Conservation (phyloP, 1,140 invertebrate genomes). For the Penaeus vannamei region DNA sequence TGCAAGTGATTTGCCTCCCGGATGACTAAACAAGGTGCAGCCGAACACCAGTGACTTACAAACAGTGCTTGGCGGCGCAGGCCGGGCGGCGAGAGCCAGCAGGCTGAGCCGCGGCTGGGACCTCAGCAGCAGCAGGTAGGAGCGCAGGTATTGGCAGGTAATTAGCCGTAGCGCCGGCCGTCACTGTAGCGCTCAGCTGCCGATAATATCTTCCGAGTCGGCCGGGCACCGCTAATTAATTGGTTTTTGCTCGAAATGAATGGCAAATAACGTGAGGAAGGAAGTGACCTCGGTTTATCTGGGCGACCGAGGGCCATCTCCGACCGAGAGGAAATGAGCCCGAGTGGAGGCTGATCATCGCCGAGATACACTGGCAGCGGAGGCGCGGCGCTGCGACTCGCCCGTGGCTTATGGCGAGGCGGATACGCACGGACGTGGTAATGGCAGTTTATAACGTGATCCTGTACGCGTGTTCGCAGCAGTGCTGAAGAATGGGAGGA, state of each 20-base stretch:
- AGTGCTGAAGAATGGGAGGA: too few relatives aligned
- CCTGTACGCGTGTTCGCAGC: too few relatives aligned
- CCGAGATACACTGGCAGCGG: too few relatives aligned
- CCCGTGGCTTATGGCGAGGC: too few relatives aligned
- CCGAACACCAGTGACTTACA: background rate
- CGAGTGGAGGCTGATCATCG: too few relatives aligned
- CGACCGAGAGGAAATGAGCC: too few relatives aligned
- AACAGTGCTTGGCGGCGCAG: background rate
- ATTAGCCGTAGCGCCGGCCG: constrained; percentile 6
- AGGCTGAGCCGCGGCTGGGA: background rate
- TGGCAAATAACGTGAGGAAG: background rate
- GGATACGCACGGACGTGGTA: too few relatives aligned
- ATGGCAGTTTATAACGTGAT: too few relatives aligned
- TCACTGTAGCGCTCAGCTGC: too few relatives aligned
- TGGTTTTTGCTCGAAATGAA: background rate
- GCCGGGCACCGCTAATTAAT: background rate
- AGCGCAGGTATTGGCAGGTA: constrained; percentile 27
- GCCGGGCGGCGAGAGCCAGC: background rate
- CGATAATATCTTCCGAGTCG: background rate
- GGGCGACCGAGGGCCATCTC: too few relatives aligned
- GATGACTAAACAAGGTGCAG: background rate
- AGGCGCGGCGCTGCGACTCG: too few relatives aligned
- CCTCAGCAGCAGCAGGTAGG: constrained; percentile 19
- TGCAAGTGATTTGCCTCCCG: constrained; percentile 5
- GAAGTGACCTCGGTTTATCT: background rate